Percentiles rank a stretch among this genome's conserved stretches.
Evolutionary conservation across 2,888 invertebrate species (phyloP).

Genomic region (Hydropsyche betteni): DNA sequence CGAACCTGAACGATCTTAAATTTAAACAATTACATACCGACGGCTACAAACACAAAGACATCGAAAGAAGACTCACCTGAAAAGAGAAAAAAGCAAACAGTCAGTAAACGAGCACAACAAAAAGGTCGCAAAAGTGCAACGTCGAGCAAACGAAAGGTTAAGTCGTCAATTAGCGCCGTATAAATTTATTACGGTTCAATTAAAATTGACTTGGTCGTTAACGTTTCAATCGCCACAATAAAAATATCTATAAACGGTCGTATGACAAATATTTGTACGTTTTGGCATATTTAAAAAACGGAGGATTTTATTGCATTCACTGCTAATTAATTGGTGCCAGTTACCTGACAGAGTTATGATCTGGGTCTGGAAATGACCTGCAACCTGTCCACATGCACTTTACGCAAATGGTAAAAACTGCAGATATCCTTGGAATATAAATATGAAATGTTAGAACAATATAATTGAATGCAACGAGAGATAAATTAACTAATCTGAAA

Average conservation of each 20-base stretch:
- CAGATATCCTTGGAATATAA: not conserved
- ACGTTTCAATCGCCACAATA: slow-evolving; percentile 5
- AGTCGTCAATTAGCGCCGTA: not conserved
- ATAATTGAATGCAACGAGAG: slow-evolving; percentile 12
- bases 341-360: no score
- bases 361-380: not conserved
- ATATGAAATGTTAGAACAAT: not conserved
- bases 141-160: not conserved
- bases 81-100: slow-evolving; percentile 3
- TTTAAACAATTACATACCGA: no score
- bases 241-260: not conserved
- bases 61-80: not conserved
- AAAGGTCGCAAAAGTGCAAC: slow-evolving; percentile 7
- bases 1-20: no score
- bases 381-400: slow-evolving; percentile 25
- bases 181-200: slow-evolving; percentile 15
- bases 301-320: not conserved
- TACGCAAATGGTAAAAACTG: not conserved
- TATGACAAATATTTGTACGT: not conserved
- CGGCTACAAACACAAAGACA: not conserved
- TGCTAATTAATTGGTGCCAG: not conserved
- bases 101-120: slow-evolving; percentile 1
- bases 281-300: not conserved
- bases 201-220: not conserved
- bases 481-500: not conserved